phyloP scores from a whole-genome alignment of 64 coral and sea anemone species.

The Montipora capricornis region DNA sequence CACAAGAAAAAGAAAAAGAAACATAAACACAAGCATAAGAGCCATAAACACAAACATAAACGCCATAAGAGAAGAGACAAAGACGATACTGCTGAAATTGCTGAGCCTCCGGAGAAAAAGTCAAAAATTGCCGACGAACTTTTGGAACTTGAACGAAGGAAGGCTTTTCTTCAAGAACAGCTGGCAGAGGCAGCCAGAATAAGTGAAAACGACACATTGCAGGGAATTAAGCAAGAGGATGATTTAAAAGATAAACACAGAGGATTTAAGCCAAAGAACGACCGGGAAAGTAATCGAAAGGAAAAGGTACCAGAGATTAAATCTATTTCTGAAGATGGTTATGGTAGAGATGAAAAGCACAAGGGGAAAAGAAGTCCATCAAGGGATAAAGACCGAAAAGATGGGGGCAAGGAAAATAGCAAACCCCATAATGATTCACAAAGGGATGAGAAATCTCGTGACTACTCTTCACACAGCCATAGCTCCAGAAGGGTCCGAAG shows the following conservation, averaged over 20 bases:
- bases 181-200: slow-evolving; percentile 53
- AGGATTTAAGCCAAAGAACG: slow-evolving; percentile 40
- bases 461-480: slow-evolving; percentile 15
- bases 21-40: slow-evolving; percentile 77
- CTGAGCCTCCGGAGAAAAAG: slow-evolving; percentile 65
- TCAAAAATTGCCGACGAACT: slow-evolving; percentile 81
- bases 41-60: slow-evolving; percentile 91
- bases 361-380: slow-evolving; percentile 35
- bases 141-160: slow-evolving; percentile 87
- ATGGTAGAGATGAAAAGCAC: slow-evolving; percentile 9
- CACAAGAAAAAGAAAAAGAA: slow-evolving; percentile 88
- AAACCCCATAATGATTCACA: slow-evolving; percentile 47
- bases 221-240: slow-evolving; percentile 10
- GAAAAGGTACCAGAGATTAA: neutral
- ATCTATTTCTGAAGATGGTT: neutral
- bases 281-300: slow-evolving; percentile 6
- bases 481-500: slow-evolving; percentile 35
- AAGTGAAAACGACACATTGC: slow-evolving; percentile 3
- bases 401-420: slow-evolving; percentile 45
- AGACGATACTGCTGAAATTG: slow-evolving; percentile 4
- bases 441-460: slow-evolving; percentile 47
- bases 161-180: slow-evolving; percentile 92
- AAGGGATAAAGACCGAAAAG: slow-evolving; percentile 45
- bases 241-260: slow-evolving; percentile 36
- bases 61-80: slow-evolving; percentile 62